phyloP scores from a whole-genome alignment of 2,888 invertebrate species.

The Tortricodes alternella region DNA sequence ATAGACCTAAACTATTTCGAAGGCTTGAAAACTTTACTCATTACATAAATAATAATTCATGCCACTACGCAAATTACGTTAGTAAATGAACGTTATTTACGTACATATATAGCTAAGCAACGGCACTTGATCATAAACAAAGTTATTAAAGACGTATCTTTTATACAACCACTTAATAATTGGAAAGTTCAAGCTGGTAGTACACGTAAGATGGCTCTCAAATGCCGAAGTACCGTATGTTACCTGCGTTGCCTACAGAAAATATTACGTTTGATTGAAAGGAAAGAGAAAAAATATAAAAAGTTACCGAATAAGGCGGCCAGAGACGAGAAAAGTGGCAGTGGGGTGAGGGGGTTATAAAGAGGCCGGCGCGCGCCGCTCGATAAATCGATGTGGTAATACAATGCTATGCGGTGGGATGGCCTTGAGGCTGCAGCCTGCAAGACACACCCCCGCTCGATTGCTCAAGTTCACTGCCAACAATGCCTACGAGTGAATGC shows the following conservation, averaged over 20 bases:
- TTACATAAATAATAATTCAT: not conserved
- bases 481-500: constrained; percentile 26
- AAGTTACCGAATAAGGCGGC: constrained; percentile 43
- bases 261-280: constrained; percentile 31
- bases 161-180: constrained; percentile 19
- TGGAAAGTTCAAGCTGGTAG: constrained; percentile 2
- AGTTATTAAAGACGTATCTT: not conserved
- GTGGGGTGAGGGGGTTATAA: constrained; percentile 43
- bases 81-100: not conserved
- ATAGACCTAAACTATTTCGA: not conserved
- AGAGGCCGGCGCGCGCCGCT: constrained; percentile 77
- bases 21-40: constrained; percentile 20
- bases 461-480: constrained; percentile 78
- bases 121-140: constrained; percentile 1
- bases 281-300: constrained; percentile 33
- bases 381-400: constrained; percentile 79
- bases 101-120: not conserved
- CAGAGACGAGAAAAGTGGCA: constrained; percentile 53
- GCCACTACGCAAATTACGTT: not conserved
- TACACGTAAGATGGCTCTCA: constrained; percentile 15
- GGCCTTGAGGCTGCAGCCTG: constrained; percentile 76
- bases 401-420: constrained; percentile 69
- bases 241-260: constrained; percentile 19
- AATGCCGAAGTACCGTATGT: constrained; percentile 20
- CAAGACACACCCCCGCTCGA: constrained; percentile 76